Evolutionary conservation across 2,113 vertebrate species (phyloP).

Genomic region (Mirounga angustirostris): DNA sequence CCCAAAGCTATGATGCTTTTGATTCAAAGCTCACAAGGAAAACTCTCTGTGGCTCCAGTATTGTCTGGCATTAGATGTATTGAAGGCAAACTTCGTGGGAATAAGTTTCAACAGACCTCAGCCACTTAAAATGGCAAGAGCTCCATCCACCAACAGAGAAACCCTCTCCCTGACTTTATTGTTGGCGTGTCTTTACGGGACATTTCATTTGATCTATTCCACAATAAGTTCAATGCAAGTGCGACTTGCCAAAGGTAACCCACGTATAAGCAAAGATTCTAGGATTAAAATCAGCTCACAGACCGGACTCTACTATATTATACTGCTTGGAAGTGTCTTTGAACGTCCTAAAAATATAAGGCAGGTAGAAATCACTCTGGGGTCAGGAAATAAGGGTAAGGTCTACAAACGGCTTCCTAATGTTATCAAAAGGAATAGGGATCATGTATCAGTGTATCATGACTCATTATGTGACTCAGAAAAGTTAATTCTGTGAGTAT

Average conservation of each 20-base stretch:
- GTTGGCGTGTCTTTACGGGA: not conserved
- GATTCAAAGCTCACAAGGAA: not conserved
- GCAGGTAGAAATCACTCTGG: not conserved
- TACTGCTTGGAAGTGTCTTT: not conserved
- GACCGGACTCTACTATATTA: not conserved
- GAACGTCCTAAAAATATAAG: not conserved
- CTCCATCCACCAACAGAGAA: not conserved
- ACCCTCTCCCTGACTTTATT: rapidly evolving
- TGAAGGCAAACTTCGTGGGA: not conserved
- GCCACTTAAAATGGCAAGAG: not conserved
- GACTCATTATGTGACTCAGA: not conserved
- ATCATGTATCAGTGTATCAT: not conserved
- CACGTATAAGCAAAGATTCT: not conserved
- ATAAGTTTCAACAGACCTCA: not conserved
- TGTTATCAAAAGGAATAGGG: not conserved
- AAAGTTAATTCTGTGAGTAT: not conserved
- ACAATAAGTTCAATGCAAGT: not conserved
- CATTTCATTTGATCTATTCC: not conserved
- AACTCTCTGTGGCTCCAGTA: not conserved
- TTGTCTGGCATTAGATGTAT: not conserved
- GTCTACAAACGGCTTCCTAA: not conserved
- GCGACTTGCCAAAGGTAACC: not conserved
- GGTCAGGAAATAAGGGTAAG: not conserved
- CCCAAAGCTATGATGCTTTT: not conserved
- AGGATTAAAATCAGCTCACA: not conserved